Conservation (phyloP, 2,113 vertebrate species). For the Furnarius figulus region DNA sequence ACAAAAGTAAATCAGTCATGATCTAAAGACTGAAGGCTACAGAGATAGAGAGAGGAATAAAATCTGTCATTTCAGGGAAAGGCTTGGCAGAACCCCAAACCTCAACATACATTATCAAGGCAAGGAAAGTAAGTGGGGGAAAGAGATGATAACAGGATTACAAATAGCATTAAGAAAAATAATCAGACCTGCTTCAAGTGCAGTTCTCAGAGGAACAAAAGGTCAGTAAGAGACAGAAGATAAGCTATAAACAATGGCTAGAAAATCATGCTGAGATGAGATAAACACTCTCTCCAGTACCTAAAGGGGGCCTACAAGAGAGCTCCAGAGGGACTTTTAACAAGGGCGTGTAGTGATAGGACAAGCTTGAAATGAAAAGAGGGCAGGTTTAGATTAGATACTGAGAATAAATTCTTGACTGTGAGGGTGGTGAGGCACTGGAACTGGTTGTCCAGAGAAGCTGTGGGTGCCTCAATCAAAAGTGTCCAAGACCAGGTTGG, state of each 20-base stretch:
- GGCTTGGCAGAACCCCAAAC: neutral
- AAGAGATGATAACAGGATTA: neutral
- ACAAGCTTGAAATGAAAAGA: neutral
- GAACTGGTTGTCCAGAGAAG: neutral
- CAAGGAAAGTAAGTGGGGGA: neutral
- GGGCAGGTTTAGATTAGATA: neutral
- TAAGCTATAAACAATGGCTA: constrained; percentile 15
- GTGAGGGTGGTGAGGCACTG: neutral
- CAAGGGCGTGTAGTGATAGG: neutral
- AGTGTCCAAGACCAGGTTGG: neutral
- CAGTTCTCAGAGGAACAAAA: neutral
- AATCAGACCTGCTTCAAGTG: neutral
- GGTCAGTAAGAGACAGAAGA: neutral
- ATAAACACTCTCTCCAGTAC: neutral
- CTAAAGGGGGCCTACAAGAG: neutral
- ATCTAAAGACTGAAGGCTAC: neutral
- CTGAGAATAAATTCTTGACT: neutral
- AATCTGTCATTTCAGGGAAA: neutral
- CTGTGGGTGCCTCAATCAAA: rapidly evolving
- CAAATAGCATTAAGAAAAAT: neutral
- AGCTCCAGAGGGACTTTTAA: neutral
- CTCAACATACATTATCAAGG: neutral
- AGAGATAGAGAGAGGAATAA: neutral
- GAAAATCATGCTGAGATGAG: neutral
- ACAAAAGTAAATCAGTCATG: neutral